phyloP scores from a whole-genome alignment of 2,113 vertebrate genomes.

The Rhynchopsitta pachyrhyncha region DNA sequence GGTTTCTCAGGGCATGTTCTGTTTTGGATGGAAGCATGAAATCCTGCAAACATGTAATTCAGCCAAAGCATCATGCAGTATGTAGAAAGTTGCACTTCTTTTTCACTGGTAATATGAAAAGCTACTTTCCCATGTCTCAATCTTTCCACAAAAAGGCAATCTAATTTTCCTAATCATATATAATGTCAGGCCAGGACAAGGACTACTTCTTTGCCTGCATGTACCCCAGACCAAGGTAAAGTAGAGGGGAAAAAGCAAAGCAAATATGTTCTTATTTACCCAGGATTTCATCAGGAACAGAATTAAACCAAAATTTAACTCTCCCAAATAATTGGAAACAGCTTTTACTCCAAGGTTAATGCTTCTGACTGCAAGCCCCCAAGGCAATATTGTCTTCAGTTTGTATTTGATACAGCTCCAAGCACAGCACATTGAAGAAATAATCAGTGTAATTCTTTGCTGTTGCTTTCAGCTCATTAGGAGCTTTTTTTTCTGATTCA shows the following conservation, averaged over 20 bases:
- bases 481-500: background rate
- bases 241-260: background rate
- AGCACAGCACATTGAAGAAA: background rate
- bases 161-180: background rate
- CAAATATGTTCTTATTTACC: background rate
- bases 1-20: background rate
- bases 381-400: background rate
- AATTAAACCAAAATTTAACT: background rate
- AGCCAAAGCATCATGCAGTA: background rate
- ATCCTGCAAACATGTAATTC: background rate
- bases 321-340: background rate
- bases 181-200: background rate
- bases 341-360: background rate
- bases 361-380: background rate
- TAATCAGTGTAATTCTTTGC: background rate
- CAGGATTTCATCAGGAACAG: background rate
- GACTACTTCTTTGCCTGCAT: background rate
- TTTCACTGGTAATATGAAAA: background rate
- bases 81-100: background rate
- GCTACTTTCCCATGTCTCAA: background rate
- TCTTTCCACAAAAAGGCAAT: background rate
- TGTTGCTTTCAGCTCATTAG: background rate
- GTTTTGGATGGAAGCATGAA: background rate
- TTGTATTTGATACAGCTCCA: background rate
- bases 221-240: background rate